Base-by-base conservation (phyloP, 2,888 invertebrate species). In the Hipparchia sbordonii region DNA sequence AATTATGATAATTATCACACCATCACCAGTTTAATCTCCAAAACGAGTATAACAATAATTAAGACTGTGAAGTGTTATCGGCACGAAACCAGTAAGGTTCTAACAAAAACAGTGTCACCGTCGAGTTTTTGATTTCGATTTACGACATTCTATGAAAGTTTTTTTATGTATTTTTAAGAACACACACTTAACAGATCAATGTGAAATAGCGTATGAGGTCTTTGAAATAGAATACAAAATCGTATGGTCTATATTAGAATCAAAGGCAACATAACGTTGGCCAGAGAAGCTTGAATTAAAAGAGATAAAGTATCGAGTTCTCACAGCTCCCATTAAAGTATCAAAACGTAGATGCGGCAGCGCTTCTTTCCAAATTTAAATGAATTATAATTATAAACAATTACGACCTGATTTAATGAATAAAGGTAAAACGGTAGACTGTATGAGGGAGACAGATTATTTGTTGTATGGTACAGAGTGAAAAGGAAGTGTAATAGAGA, bases 371-470 rank as follows among this genome's bases (percentile, higher is more conserved):
- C 79, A 84, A 89, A 90, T 87, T 88, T 84, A 86, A 92, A 92
- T 90, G 87, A 91, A 92, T 89, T 88, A 89, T 90, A 91, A 93
- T 92, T 92, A 90, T 87, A 90, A 92, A 90, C 89, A 92, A 92
- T 93, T 91, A 91, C 85, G 81, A 82, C 79, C 82, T 87, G 89
- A 87, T 89, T 89, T 89, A 91, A 89, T 91, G 89, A 90, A 87
- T 87, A 84, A 86, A 86, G 84, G 82, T 86, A 88, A 23, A 85
- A 84, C 83, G 83, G 84, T 85, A 82, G 81, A 84, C 81, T 77
- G 79, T 80, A 77, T 77, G 87, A 90, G 77, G 76, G 87, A 87
- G 92, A 92, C 74, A 77, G 79, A 77, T 52, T 74, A 82, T 84
- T 74, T 67, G 60, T 63, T 76, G 73, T 77, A 75, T 66, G 71